Percentiles rank a stretch among this genome's conserved stretches.
Conservation (phyloP, 2,113 vertebrate genomes). For the Columbina picui region DNA sequence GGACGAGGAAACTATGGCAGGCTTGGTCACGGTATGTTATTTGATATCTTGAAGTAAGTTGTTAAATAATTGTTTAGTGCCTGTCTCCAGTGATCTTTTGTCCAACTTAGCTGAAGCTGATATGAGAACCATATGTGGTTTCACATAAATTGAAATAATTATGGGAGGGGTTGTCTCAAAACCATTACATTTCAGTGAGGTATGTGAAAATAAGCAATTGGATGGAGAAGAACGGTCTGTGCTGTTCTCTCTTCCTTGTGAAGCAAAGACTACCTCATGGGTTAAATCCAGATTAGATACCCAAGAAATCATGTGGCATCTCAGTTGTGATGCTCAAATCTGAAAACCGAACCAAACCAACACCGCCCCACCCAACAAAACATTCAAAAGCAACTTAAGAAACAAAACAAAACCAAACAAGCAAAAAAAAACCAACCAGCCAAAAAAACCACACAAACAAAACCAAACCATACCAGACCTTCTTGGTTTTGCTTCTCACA, state of each 20-base stretch:
- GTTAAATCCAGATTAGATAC: not conserved
- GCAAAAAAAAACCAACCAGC: not conserved
- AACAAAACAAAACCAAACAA: not conserved
- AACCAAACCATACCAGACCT: not conserved
- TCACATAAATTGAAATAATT: not conserved
- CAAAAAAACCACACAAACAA: not conserved
- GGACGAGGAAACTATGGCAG: constrained; percentile 96
- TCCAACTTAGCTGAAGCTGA: not conserved
- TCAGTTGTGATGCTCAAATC: not conserved
- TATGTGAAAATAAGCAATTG: not conserved
- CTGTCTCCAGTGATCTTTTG: not conserved
- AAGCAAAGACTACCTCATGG: not conserved
- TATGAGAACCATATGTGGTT: not conserved
- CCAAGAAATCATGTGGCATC: not conserved
- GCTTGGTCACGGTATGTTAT: constrained; percentile 89
- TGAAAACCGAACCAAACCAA: not conserved
- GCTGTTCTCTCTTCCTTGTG: not conserved
- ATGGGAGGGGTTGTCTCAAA: not conserved
- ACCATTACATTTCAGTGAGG: not conserved
- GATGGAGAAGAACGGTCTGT: not conserved
- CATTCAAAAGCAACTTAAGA: not conserved
- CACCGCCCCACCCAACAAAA: rapidly evolving
- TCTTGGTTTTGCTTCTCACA: not conserved
- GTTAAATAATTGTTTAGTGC: not conserved
- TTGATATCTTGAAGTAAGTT: not conserved